Evolutionary conservation across 1,140 invertebrate species (phyloP), one percentile per base, ranked within the genome.

Genomic region (Formica exsecta): DNA sequence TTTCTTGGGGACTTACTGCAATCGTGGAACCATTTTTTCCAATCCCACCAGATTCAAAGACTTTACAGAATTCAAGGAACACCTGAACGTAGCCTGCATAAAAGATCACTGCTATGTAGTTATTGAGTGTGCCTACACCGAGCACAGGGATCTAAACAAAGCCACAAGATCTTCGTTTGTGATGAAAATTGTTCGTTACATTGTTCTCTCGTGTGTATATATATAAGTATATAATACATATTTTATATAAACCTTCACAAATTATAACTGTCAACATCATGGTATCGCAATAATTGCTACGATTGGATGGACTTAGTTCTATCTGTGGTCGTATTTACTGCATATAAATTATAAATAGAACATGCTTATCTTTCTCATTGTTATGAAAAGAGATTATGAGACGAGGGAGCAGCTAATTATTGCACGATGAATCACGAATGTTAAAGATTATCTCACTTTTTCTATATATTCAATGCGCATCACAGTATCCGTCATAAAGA

Each of bases 21-120:
- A 98, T 97, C 62, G 98, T 98, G 61, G 98, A 98, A 94, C 98
- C 98, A 95, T 99, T 99, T 96, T 98, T 99, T 87, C 98, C 98
- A 91, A 97, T 96, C 90, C 98, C 98, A 94, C 98, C 98, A 92
- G 96, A 94, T 88, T 94, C 95, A 95, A 96, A 97, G 87, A 96
- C 96, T 94, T 96, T 96, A 93, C 95, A 96, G 96, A 97, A 97
- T 94, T 96, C 95, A 94, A 96, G 92, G 94, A 97, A 95, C 93
- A 97, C 96, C 93, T 96, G 96, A 91, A 96, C 88, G 95, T 96
- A 97, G 92, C 96, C 96, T 91, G 96, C 94, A 93, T 96, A 96
- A 94, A 97, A 96, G 93, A 96, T 93, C 88, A 95, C 93, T 94
- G 96, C 96, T 92, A 96, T 95, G 87, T 95, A 93, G 92, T 96